Evolutionary conservation across 1,140 invertebrate species (phyloP), one percentile per base, ranked within the genome.

Genomic region (Triops longicaudatus): DNA sequence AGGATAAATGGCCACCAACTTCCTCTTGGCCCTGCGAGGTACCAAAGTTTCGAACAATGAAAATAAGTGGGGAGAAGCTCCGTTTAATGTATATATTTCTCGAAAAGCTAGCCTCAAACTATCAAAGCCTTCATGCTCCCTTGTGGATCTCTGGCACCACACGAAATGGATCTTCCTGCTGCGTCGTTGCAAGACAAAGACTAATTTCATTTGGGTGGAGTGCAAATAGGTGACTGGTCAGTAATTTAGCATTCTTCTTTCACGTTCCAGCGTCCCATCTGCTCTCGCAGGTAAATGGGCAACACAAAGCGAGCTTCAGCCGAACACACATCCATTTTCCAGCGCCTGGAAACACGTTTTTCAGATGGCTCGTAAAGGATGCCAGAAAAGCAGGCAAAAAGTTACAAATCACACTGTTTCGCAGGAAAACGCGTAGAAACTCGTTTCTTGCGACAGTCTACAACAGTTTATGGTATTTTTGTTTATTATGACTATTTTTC

Each of bases 131-230:
- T 17, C 22, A 5, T 63, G 10, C 14, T 22, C 50, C 50, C 22
- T 63, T 63, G 14, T 63, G 31, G 31, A 37, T 37, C 31, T 37
- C 7, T 37, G 31, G 31, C 31, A 63, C 50, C 10, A 63, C 50
- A 9, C 50, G 50, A 22, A 63, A 63, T 63, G 14, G 50, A 63
- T 63, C 50, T 63, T n/a, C 17, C 17, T 63, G 14, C 50, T 63
- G 50, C 14, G 22, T 14, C 50, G 50, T 17, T 63, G 50, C 50
- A 63, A 63, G 50, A 63, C 50, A 17, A 63, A 63, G 50, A 63
- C 50, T 63, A 63, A 63, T 63, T 44, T 63, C 50, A 63, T 63
- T 63, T 17, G 50, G 50, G 50, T 63, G 50, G 50, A 63, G 50
- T 63, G 50, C 50, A 63, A 63, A 22, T 63, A 63, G 50, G 50